These are phyloP conservation scores for Microcebus griseorufus DNA, from an alignment of 2,113 vertebrate species.

Conservation along the genomic window DNA sequence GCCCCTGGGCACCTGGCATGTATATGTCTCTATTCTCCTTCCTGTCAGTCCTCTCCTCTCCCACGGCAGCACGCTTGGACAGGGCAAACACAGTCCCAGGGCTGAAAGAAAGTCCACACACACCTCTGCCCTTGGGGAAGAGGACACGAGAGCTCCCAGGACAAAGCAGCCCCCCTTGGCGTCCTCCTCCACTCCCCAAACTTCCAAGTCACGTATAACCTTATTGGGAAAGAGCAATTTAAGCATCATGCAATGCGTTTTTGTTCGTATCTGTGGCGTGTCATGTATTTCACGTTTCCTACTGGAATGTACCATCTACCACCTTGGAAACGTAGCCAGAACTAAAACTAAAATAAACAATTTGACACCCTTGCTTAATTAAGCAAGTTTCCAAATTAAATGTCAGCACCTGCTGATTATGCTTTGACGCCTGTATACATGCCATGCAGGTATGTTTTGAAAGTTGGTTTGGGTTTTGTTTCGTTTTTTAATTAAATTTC, in stretches of 20 bases:
- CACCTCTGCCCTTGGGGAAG: background rate
- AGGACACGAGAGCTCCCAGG: background rate
- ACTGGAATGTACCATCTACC: background rate
- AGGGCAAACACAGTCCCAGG: background rate
- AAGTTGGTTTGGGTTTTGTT: background rate
- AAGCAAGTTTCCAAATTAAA: background rate
- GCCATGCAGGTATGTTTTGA: background rate
- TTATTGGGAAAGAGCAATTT: background rate
- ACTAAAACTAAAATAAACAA: background rate
- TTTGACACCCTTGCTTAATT: background rate
- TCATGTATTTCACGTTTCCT: background rate
- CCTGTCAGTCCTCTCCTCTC: background rate
- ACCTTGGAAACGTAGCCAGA: background rate
- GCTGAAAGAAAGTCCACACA: background rate
- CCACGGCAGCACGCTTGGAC: background rate
- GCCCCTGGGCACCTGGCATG: background rate
- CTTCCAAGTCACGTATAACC: background rate
- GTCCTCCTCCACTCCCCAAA: background rate
- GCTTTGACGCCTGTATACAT: background rate
- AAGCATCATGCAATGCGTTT: background rate
- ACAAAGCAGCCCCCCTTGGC: background rate
- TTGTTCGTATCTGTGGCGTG: background rate
- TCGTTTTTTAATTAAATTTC: background rate
- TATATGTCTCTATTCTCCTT: background rate
- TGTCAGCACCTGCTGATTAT: background rate